A percentile compares a stretch with the other conserved stretches of the same genome.
Evolutionary conservation across 2,797 vertebrate genomes (phyloP).

Genomic region (Oreonectes daqikongensis): DNA sequence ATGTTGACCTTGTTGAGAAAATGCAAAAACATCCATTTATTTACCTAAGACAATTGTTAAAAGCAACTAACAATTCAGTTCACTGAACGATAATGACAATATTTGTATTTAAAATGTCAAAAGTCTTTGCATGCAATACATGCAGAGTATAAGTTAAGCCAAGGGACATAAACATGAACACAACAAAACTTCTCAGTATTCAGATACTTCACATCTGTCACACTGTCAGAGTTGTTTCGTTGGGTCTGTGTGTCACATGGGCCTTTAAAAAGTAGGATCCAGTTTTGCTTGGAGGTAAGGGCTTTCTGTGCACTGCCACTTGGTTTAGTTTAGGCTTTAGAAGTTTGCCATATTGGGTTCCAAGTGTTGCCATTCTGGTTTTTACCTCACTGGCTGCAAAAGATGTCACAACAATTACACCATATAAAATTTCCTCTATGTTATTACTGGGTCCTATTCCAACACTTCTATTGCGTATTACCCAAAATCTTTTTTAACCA

Average conservation of each 20-base stretch:
- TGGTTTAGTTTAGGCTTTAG: neutral
- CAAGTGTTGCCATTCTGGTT: no score
- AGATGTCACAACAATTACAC: no score
- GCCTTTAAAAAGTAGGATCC: neutral
- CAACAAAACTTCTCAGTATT: neutral
- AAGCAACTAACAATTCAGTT: neutral
- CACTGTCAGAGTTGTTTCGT: neutral
- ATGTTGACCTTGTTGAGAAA: neutral
- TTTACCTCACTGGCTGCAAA: no score
- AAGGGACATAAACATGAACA: neutral
- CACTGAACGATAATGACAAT: neutral
- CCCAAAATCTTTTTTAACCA: no score
- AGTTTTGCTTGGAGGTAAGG: neutral
- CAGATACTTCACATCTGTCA: neutral
- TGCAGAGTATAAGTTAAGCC: neutral
- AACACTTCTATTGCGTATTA: no score
- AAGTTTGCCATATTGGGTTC: neutral
- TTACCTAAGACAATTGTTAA: neutral
- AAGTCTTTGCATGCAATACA: neutral
- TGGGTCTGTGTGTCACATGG: neutral
- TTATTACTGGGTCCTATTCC: no score
- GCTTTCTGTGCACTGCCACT: neutral
- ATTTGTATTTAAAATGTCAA: neutral
- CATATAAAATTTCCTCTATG: no score
- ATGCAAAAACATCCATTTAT: no score